Percentiles rank a stretch among this genome's conserved stretches.
phyloP scores from a whole-genome alignment of 2,113 vertebrate genomes.

The Dasyornis broadbenti region DNA sequence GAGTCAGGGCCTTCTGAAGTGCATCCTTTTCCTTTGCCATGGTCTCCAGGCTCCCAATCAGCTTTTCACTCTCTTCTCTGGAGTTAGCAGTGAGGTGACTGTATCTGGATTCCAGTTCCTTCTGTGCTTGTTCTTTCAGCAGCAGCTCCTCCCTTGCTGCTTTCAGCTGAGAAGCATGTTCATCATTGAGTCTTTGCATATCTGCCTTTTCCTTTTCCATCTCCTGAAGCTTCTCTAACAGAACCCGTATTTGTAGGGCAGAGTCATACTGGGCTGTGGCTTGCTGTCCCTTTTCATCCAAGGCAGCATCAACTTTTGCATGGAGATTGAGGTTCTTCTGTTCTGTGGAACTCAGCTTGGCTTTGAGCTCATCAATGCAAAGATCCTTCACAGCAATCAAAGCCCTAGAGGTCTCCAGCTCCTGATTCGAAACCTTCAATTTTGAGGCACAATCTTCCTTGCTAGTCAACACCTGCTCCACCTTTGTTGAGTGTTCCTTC shows the following conservation, averaged over 20 bases:
- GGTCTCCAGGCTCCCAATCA: constrained; percentile 65
- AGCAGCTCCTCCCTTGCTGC: constrained; percentile 72
- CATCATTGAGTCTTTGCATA: constrained; percentile 62
- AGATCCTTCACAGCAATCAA: constrained; percentile 25
- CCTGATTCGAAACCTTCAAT: constrained; percentile 52
- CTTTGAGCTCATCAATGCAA: constrained; percentile 54
- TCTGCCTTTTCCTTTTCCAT: constrained; percentile 68
- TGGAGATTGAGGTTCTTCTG: constrained; percentile 74
- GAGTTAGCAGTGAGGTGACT: constrained; percentile 44
- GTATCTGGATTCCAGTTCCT: constrained; percentile 66
- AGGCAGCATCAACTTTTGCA: constrained; percentile 54
- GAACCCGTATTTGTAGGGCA: constrained; percentile 68
- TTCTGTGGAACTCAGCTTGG: constrained; percentile 63
- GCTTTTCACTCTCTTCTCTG: constrained; percentile 62
- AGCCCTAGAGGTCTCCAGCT: constrained; percentile 55
- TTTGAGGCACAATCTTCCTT: constrained; percentile 57
- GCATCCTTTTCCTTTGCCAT: constrained; percentile 64
- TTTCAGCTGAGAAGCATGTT: constrained; percentile 62
- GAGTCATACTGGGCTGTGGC: constrained; percentile 61
- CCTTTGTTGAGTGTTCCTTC: constrained; percentile 8
- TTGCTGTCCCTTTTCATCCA: constrained; percentile 68
- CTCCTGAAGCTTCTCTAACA: constrained; percentile 74
- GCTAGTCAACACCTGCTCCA: constrained; percentile 49
- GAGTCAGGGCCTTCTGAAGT: constrained; percentile 72
- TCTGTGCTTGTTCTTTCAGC: constrained; percentile 71